These are phyloP conservation scores for Bellardia bayeri DNA, from an alignment of 2,888 invertebrate genomes.

Conservation along the genomic window DNA sequence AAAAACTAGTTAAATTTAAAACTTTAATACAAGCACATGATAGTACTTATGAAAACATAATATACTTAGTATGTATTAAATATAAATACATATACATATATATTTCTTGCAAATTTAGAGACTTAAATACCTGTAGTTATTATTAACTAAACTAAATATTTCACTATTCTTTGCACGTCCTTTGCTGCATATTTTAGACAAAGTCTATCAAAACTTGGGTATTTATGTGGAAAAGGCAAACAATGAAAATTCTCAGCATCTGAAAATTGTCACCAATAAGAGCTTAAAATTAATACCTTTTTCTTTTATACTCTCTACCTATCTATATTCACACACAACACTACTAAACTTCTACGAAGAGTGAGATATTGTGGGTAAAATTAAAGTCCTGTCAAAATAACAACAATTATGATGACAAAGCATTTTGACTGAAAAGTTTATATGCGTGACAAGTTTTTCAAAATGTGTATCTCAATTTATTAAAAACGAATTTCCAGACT, in stretches of 20 bases:
- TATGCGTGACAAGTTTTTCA: slow-evolving; percentile 69
- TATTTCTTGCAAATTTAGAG: neutral
- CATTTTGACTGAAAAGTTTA: slow-evolving; percentile 69
- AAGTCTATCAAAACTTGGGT: slow-evolving; percentile 34
- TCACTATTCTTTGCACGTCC: slow-evolving; percentile 59
- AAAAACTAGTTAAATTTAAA: too few relatives aligned
- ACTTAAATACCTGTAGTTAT: slow-evolving; percentile 17
- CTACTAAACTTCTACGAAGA: slow-evolving; percentile 10
- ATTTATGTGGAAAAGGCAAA: slow-evolving; percentile 31
- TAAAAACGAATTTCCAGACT: slow-evolving; percentile 63
- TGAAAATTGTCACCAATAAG: slow-evolving; percentile 56
- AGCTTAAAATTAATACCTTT: slow-evolving; percentile 66
- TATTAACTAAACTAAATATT: slow-evolving; percentile 16
- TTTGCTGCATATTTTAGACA: slow-evolving; percentile 8
- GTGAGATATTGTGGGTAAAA: slow-evolving; percentile 29
- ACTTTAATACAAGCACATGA: neutral
- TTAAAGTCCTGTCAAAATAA: slow-evolving; percentile 52
- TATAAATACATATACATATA: neutral
- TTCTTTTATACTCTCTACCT: slow-evolving; percentile 25
- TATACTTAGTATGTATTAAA: neutral
- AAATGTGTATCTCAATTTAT: slow-evolving; percentile 65
- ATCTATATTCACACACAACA: neutral
- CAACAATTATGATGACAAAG: slow-evolving; percentile 69
- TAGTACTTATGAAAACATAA: neutral
- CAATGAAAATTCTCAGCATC: slow-evolving; percentile 45